Base-by-base conservation (phyloP, 2,797 vertebrate species). In the Rachycentron canadum region DNA sequence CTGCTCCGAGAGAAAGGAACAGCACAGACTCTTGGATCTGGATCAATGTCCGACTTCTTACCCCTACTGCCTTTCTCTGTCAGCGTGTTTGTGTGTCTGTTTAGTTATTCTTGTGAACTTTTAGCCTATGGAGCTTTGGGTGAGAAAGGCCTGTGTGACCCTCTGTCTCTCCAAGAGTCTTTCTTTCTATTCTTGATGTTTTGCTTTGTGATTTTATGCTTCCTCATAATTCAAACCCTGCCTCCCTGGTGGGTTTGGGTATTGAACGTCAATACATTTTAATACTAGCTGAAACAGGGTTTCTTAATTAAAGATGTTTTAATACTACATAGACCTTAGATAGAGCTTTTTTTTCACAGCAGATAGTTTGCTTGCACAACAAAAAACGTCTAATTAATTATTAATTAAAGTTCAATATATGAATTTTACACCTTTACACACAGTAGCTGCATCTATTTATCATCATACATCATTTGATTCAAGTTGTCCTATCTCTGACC, bases 21-120 rank as follows among this genome's bases (percentile, higher is more conserved):
- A 6, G 40, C 12, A 25, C 26, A 16, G 32, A 69, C 43, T 76
- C 60, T 65, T 61, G 52, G 64, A 76, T 36, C 56, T 63, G 56
- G 70, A 85, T 90, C 82, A 62, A 86, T 86, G 74, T 69, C 59
- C 1, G 12, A 67, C 49, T 74, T 57, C 59, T 65, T 53, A 45
- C 36, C 17, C 47, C 36, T 43, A 36, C 50, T 52, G 19, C 52
- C 26, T 36, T 50, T 70, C n/a, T 70, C 38, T 70, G 26, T 56
- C 38, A 41, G 36, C 25, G n/a, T 80, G 38, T 64, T 69, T 61
- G 57, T 62, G 17, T 63, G 21, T 21, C 32, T 65, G 53, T 78
- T 63, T 49, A 38, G 41, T 80, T 61, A 40, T 57, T 65, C 69
- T 28, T 30, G 19, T 21, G 11, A 75, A 77, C 61, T 62, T 73